phyloP scores from a whole-genome alignment of 2,888 invertebrate species.

The Bombylius discolor region DNA sequence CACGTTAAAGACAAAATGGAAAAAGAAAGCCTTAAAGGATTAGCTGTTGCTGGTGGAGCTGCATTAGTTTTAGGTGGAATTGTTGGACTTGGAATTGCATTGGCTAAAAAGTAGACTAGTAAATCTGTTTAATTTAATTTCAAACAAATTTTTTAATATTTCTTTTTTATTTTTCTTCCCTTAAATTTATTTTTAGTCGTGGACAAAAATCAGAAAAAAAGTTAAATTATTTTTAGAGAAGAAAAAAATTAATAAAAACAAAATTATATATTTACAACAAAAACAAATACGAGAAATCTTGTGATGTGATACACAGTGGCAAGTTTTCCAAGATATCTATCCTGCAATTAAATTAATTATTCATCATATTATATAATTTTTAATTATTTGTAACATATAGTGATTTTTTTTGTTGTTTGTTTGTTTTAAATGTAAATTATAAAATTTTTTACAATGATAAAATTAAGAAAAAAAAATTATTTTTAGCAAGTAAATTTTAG shows the following conservation, averaged over 20 bases:
- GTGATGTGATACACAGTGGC: too few relatives aligned
- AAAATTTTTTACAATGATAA: too few relatives aligned
- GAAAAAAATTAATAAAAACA: not conserved
- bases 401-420: too few relatives aligned
- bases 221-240: not conserved
- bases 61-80: conserved; percentile 71
- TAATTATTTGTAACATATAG: too few relatives aligned
- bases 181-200: not conserved
- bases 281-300: not conserved
- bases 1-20: conserved; percentile 83
- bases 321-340: too few relatives aligned
- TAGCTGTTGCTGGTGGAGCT: conserved; percentile 82
- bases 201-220: not conserved
- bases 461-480: too few relatives aligned
- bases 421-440: too few relatives aligned
- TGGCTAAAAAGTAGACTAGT: conserved; percentile 43
- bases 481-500: too few relatives aligned
- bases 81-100: conserved; percentile 70
- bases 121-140: not conserved
- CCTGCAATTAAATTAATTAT: too few relatives aligned
- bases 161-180: not conserved
- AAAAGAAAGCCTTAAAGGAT: conserved; percentile 78
- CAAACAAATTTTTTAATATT: not conserved
- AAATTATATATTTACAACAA: not conserved
- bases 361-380: too few relatives aligned